Conservation (phyloP, 2,113 vertebrate genomes). For the Ochotona princeps region DNA sequence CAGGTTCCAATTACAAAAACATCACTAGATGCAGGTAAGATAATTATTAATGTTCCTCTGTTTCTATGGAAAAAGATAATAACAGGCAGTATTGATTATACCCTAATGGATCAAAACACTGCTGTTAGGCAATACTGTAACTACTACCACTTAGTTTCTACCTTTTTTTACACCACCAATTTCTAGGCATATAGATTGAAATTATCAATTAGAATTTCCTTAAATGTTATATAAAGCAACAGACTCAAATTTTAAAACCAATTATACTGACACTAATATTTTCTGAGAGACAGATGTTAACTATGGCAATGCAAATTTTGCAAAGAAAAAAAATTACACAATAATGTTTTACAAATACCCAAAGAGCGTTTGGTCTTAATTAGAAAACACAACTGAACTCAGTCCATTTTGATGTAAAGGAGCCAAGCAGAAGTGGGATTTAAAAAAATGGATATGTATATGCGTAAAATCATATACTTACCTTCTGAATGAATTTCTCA, state of each 20-base stretch:
- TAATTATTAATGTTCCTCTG: not conserved
- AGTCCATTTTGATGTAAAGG: constrained; percentile 41
- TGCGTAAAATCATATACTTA: constrained; percentile 83
- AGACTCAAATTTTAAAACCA: constrained; percentile 4
- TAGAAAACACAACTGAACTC: constrained; percentile 31
- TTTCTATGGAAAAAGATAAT: not conserved
- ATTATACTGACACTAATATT: not conserved
- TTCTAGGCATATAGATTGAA: constrained; percentile 26
- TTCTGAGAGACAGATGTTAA: not conserved
- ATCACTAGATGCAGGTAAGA: not conserved
- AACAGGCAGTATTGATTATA: not conserved
- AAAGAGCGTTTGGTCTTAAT: constrained; percentile 7
- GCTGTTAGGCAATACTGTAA: not conserved
- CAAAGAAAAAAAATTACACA: constrained; percentile 3
- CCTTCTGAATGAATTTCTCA: constrained; percentile 99
- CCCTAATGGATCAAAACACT: not conserved
- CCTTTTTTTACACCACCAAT: not conserved
- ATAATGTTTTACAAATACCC: not conserved
- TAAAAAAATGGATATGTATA: too few species aligned
- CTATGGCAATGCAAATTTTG: constrained; percentile 23
- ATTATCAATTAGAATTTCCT: not conserved
- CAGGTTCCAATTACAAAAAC: not conserved
- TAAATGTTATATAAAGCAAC: constrained; percentile 4
- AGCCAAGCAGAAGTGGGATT: not conserved
- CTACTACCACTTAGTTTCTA: not conserved